phyloP scores from a whole-genome alignment of 2,797 vertebrate species.

The Crocidura indochinensis region DNA sequence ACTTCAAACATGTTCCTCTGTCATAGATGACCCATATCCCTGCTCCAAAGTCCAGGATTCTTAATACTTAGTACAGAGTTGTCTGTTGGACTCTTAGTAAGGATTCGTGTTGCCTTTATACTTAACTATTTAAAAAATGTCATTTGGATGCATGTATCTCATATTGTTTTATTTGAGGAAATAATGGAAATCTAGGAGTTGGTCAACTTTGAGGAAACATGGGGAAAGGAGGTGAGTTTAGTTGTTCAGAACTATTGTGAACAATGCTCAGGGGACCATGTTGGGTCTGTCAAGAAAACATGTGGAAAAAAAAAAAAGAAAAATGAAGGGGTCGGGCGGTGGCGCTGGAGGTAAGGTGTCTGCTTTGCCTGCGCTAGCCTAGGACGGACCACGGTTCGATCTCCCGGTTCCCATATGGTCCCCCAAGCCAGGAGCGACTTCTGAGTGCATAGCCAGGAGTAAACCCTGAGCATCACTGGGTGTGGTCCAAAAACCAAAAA shows the following conservation, averaged over 20 bases:
- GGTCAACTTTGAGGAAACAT: not conserved
- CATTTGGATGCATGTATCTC: not conserved
- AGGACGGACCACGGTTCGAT: too few relatives aligned
- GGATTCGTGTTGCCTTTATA: not conserved
- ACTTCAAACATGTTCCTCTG: too few relatives aligned
- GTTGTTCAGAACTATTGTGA: slow-evolving; percentile 2
- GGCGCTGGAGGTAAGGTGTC: too few relatives aligned
- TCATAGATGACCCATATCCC: too few relatives aligned
- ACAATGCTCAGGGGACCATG: slow-evolving; percentile 15
- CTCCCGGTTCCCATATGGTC: too few relatives aligned
- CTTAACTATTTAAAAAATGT: slow-evolving; percentile 32
- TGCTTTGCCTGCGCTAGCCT: too few relatives aligned
- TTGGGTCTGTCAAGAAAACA: not conserved
- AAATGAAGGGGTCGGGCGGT: too few relatives aligned
- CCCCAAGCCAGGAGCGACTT: too few relatives aligned
- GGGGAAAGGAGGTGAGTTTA: slow-evolving; percentile 4
- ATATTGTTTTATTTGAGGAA: slow-evolving; percentile 46
- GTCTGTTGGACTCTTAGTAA: not conserved
- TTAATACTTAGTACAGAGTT: not conserved
- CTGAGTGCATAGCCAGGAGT: too few relatives aligned
- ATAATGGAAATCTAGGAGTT: slow-evolving; percentile 2
- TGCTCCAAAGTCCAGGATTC: not conserved
- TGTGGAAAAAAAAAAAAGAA: too few relatives aligned
- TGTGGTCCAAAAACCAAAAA: too few relatives aligned
- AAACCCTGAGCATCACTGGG: too few relatives aligned